These are phyloP conservation scores for Hypsopygia costalis DNA, from an alignment of 2,888 invertebrate genomes.

Conservation along the genomic window DNA sequence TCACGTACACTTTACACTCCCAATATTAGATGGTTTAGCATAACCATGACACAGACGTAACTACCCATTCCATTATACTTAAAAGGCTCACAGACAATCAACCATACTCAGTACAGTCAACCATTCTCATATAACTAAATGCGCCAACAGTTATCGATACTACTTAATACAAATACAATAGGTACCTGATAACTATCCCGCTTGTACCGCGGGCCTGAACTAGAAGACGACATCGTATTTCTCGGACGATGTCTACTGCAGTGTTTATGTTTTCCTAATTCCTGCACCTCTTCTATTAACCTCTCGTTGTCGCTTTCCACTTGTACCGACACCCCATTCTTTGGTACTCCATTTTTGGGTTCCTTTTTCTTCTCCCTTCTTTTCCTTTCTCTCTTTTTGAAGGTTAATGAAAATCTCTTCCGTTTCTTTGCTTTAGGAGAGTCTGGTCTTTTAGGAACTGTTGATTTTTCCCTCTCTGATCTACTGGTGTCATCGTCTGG, in stretches of 20 bases:
- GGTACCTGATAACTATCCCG: constrained; percentile 78
- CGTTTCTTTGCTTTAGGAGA: constrained; percentile 72
- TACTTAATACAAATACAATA: no score
- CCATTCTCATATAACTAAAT: no score
- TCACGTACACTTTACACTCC: no score
- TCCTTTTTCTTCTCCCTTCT: constrained; percentile 68
- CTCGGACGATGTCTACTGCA: constrained; percentile 60
- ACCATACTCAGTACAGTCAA: no score
- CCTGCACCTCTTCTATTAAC: constrained; percentile 61
- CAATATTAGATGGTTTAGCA: no score
- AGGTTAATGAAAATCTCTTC: constrained; percentile 68
- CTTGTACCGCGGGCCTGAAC: constrained; percentile 74
- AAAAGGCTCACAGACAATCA: no score
- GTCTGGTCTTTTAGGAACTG: constrained; percentile 58
- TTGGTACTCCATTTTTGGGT: constrained; percentile 44
- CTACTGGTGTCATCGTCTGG: constrained; percentile 71
- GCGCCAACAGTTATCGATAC: no score
- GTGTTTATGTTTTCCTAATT: constrained; percentile 49
- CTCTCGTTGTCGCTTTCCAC: constrained; percentile 70
- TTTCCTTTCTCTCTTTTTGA: constrained; percentile 71
- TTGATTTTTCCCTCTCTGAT: constrained; percentile 67
- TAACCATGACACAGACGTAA: no score
- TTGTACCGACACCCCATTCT: constrained; percentile 52
- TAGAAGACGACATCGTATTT: constrained; percentile 65
- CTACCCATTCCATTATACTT: no score